Evolutionary conservation across 2,888 invertebrate genomes (phyloP), one percentile per base, ranked within the genome.

Genomic region (Dinocampus coccinellae): DNA sequence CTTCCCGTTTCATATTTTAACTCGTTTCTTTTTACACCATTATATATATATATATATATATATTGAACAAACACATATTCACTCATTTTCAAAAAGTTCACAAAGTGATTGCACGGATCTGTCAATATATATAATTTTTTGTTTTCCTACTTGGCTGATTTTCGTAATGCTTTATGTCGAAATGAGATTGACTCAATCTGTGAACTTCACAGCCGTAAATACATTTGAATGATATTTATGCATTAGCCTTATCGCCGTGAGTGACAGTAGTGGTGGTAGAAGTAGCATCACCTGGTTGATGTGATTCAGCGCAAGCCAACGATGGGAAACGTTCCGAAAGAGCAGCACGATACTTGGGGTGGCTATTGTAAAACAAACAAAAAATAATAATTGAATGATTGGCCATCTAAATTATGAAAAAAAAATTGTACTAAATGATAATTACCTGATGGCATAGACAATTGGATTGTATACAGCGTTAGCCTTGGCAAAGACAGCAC

Each of bases 381-480:
- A 26, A 67, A 16, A 39, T 11, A 57, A 55, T 29, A 29, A 29
- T 29, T 29, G 7, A 4, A 33, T 20, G 11, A 42, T 24, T 22
- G 36, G 6, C 10, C 29, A 26, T 7, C 7, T 29, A 4, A 29
- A 29, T 7, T 29, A 29, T 29, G 29, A 29, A 29, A 29, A 29
- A 22, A 6, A 16, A 29, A 29, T 11, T 39, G 16, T 22, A 11
- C 0, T 10, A 52, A 34, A 2, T 39, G 24, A 29, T 10, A n/a
- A 80, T 85, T 82, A 94, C 94, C 95, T 95, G 88, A 96, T 95
- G 80, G 95, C 96, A 85, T 96, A 96, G 77, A 96, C 95, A 85
- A 96, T 95, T 26, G 96, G 96, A 88, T 96, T 96, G 90, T 96
- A 96, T 74, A 94, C 94, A 76, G 95, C 95, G 81, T 95, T 96